Evolutionary conservation across 2,888 invertebrate species (phyloP).

Genomic region (Melieria picta): DNA sequence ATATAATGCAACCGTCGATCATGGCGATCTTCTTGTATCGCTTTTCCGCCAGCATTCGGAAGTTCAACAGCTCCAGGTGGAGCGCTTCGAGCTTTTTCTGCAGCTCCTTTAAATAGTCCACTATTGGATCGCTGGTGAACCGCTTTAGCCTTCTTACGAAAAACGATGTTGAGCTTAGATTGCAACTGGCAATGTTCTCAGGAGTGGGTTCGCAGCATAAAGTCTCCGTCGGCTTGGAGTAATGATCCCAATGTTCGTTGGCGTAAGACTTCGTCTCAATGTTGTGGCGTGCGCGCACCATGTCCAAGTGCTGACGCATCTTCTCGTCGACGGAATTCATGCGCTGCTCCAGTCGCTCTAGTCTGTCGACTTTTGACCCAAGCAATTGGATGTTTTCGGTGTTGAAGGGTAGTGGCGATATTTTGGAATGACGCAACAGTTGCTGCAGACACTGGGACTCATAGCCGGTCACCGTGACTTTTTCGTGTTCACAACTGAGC

Average conservation of each 20-base stretch:
- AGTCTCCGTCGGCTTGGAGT: too few relatives aligned
- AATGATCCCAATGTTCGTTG: too few relatives aligned
- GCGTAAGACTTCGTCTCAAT: too few relatives aligned
- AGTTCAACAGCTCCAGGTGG: constrained; percentile 45
- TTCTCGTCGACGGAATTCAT: constrained; percentile 47
- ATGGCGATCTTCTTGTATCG: constrained; percentile 54
- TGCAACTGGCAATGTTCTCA: too few relatives aligned
- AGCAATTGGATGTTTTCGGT: constrained; percentile 48
- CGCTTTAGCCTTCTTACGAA: constrained; percentile 55
- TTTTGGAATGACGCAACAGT: constrained; percentile 49
- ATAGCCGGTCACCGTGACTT: constrained; percentile 53
- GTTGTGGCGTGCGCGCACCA: constrained; percentile 37
- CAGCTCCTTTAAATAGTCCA: constrained; percentile 48
- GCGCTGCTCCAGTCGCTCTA: constrained; percentile 46
- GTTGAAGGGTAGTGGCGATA: constrained; percentile 54
- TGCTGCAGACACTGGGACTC: constrained; percentile 53
- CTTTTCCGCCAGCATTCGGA: constrained; percentile 47
- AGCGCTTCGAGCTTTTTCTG: constrained; percentile 47
- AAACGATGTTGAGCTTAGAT: constrained; percentile 44
- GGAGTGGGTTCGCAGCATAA: too few relatives aligned
- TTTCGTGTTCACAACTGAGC: constrained; percentile 54
- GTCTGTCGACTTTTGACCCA: constrained; percentile 34
- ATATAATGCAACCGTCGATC: constrained; percentile 54
- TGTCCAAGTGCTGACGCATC: constrained; percentile 52
- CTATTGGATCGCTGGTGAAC: constrained; percentile 48